Base-by-base conservation (phyloP, 2,888 invertebrate genomes). In the Polietes domitor region DNA sequence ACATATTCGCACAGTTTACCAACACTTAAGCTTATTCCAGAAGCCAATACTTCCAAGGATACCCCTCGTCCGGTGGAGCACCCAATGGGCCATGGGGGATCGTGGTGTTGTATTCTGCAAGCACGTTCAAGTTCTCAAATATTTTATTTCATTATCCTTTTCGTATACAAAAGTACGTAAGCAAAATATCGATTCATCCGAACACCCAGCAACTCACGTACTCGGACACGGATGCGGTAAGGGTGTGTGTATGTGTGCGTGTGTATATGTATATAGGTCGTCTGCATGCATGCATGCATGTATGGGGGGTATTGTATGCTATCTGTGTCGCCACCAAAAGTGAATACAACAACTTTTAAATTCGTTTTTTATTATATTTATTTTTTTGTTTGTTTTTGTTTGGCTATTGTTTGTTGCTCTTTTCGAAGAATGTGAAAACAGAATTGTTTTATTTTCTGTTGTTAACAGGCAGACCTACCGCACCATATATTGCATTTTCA, bases 81-180 rank as follows among this genome's bases (percentile, higher is more conserved):
- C 7, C 61, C n/a, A 26, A n/a, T 61, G 26, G 26, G 15, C 28
- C 61, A 32, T 61, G 2, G 26, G 26, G 10, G 15, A 28, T 12
- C 15, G n/a, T 1, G 28, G 61, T 61, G 28, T 58, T 58, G 12
- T 15, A 15, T 21, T 74, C 55, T 80, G 19, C 68, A 6, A 32
- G 26, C 77, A 77, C 73, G 75, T 83, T 77, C 74, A 24, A 9
- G 61, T 26, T 53, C 68, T 68, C 53, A 80, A 74, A 80, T 74
- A 80, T 80, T 74, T 80, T 53, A 80, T 74, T 74, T 55, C 24
- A 74, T 77, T 77, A 83, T 83, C 68, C 77, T 61, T 80, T 72
- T 70, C 10, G 43, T 26, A 41, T 28, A 53, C 12, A 63, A 65
- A 21, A 21, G 41, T 21, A 26, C 15, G 26, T 26, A 15, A 37